phyloP scores from a whole-genome alignment of 2,113 vertebrate genomes.

The Chunga burmeisteri region DNA sequence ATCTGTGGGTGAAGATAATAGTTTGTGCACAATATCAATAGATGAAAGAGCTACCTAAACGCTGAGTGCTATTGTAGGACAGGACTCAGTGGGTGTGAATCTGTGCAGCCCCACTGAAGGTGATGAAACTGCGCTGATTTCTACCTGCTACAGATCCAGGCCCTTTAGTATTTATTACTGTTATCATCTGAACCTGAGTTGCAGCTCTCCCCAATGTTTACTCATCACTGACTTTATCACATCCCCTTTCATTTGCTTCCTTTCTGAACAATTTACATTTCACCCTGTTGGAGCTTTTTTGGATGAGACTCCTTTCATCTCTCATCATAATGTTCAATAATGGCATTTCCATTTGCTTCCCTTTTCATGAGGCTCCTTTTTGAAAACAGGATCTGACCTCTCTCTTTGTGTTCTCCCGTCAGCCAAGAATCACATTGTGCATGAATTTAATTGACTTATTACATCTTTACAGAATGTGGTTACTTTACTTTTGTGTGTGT shows the following conservation, averaged over 20 bases:
- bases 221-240: constrained; percentile 43
- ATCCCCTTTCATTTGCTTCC: constrained; percentile 55
- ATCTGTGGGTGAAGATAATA: background rate
- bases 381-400: constrained; percentile 56
- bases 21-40: background rate
- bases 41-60: background rate
- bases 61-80: background rate
- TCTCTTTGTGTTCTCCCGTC: constrained; percentile 49
- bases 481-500: constrained; percentile 44
- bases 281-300: constrained; percentile 49
- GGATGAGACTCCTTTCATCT: constrained; percentile 60
- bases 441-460: constrained; percentile 60
- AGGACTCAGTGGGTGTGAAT: background rate
- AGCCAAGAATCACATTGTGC: constrained; percentile 44
- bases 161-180: background rate
- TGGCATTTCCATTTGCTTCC: constrained; percentile 68
- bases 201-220: constrained; percentile 20
- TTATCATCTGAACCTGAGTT: background rate
- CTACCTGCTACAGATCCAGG: background rate
- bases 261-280: constrained; percentile 59
- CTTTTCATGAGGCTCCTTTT: constrained; percentile 47
- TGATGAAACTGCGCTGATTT: background rate
- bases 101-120: background rate
- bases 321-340: constrained; percentile 65
- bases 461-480: constrained; percentile 29